Evolutionary conservation across 2,797 vertebrate genomes (phyloP).

Genomic region (Oreochromis mossambicus): DNA sequence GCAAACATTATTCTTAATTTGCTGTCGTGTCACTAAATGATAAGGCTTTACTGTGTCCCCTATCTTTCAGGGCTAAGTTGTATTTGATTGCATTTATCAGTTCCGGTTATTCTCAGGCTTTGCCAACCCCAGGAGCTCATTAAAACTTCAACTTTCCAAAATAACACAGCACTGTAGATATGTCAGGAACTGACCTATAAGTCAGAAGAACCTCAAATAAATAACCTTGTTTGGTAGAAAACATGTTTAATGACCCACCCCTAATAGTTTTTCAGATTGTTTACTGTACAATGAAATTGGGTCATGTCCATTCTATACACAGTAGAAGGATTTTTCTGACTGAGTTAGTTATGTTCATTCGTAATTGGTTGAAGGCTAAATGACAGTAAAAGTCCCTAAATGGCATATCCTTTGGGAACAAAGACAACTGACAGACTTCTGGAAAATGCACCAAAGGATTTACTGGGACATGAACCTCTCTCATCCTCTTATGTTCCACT

Average conservation of each 20-base stretch:
- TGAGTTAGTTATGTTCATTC: not conserved
- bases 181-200: not conserved
- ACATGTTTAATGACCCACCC: not conserved
- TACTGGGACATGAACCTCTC: not conserved
- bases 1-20: not conserved
- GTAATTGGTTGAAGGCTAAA: not conserved
- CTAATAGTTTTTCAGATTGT: not conserved
- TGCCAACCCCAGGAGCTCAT: not conserved
- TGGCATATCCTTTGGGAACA: not conserved
- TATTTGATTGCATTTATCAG: not conserved
- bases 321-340: not conserved
- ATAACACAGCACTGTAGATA: not conserved
- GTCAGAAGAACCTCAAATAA: not conserved
- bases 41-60: not conserved
- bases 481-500: not conserved
- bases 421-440: not conserved
- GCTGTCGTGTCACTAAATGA: not conserved
- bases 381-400: slow-evolving; percentile 7
- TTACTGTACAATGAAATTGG: not conserved
- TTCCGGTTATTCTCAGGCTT: not conserved
- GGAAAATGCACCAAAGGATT: not conserved
- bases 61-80: not conserved
- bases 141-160: not conserved
- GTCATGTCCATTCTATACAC: not conserved
- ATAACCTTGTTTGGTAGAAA: not conserved